Conservation (phyloP, 2,888 invertebrate genomes). For the Malacosoma neustria region DNA sequence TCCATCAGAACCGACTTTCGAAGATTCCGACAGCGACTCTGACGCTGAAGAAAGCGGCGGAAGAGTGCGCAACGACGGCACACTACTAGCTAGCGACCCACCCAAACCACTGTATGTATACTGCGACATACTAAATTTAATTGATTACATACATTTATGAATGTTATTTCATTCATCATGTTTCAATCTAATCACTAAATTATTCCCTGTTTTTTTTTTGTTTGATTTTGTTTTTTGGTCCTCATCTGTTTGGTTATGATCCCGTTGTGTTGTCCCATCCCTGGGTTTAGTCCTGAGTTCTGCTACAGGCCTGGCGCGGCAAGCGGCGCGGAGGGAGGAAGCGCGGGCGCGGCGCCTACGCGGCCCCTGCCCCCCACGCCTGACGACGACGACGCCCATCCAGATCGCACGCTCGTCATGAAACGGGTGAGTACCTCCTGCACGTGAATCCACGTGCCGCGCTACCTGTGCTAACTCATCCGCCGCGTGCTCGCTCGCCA, state of each 20-base stretch:
- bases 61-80: constrained; percentile 91
- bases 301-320: constrained; percentile 85
- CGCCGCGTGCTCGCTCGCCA: neutral
- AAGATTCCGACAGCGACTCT: constrained; percentile 86
- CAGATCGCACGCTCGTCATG: constrained; percentile 93
- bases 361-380: constrained; percentile 96
- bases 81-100: constrained; percentile 95
- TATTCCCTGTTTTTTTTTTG: constrained; percentile 19
- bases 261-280: constrained; percentile 21
- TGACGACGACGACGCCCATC: constrained; percentile 87
- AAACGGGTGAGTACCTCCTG: constrained; percentile 83
- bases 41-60: constrained; percentile 89
- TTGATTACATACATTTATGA: no score
- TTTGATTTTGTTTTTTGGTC: constrained; percentile 19
- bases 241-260: constrained; percentile 19
- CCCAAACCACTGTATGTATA: constrained; percentile 94
- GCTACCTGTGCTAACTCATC: constrained; percentile 17
- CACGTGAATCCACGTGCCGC: constrained; percentile 3
- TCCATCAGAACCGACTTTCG: constrained; percentile 78
- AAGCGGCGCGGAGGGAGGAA: constrained; percentile 29
- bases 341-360: constrained; percentile 84
- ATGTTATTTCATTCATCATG: no score
- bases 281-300: constrained; percentile 81
- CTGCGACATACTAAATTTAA: neutral
- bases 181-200: no score